Percentiles rank a stretch among this genome's conserved stretches.
Conservation (phyloP, 2,888 invertebrate genomes). For the Homarus gammarus region DNA sequence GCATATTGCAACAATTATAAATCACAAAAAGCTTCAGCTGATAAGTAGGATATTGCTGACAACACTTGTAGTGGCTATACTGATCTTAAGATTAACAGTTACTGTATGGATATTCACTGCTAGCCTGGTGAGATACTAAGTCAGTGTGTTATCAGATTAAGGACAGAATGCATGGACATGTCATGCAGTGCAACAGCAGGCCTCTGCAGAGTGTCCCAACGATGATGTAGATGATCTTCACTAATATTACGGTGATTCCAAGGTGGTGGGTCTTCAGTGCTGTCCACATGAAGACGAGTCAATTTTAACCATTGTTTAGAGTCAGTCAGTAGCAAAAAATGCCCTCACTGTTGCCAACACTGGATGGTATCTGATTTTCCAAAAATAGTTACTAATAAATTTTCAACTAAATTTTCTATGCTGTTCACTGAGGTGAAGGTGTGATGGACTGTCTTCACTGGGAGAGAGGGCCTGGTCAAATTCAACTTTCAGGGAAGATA, state of each 20-base stretch:
- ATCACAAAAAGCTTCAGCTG: constrained; percentile 69
- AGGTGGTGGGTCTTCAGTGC: constrained; percentile 56
- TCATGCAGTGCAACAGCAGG: not conserved
- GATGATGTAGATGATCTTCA: not conserved
- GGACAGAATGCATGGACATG: constrained; percentile 41
- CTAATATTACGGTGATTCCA: constrained; percentile 45
- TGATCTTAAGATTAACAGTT: constrained; percentile 53
- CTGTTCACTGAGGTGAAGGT: constrained; percentile 14
- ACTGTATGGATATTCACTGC: constrained; percentile 41
- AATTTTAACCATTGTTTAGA: not conserved
- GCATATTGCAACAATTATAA: constrained; percentile 66
- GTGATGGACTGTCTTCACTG: constrained; percentile 45
- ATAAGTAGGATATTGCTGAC: constrained; percentile 68
- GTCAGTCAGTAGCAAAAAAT: constrained; percentile 15
- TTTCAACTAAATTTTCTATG: not conserved
- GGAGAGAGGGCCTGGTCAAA: constrained; percentile 53
- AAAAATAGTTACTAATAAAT: not conserved
- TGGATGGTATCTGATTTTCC: not conserved
- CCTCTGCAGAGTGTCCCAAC: not conserved
- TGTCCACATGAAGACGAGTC: constrained; percentile 18
- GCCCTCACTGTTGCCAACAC: not conserved
- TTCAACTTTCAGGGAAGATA: constrained; percentile 42
- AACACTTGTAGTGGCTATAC: constrained; percentile 50
- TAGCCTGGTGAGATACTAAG: constrained; percentile 43
- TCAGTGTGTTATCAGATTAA: constrained; percentile 33